Base-by-base conservation (phyloP, 2,888 invertebrate species). In the Erebia epiphron region DNA sequence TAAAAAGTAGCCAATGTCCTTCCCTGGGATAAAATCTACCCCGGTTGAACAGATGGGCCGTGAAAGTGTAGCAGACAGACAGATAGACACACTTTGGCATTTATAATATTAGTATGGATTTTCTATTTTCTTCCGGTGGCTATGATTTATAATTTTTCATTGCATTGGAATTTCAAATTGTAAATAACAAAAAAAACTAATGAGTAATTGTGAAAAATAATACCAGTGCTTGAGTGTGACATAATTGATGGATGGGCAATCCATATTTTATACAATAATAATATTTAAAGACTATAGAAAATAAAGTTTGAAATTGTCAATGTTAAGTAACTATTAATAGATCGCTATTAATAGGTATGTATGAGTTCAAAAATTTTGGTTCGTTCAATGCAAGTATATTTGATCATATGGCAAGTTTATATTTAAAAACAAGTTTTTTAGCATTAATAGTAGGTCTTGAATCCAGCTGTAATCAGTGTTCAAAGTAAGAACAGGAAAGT, bases 391-490 rank as follows among this genome's bases (percentile, higher is more conserved):
- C n/a, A 52, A 64, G 43, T 16, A 41, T 10, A 16, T 63, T 63
- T 52, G 52, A 11, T 52, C 35, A 2, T 52, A n/a, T 50, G 49
- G 62, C 62, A 63, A 16, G 26, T 35, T 63, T 35, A 63, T 35
- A 63, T n/a, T n/a, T 62, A 16, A 35, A 64, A 50, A 86, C 86
- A 87, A 86, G 79, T 88, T 90, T 88, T 83, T 88, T 91, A 91
- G 92, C 90, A 86, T 87, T 91, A 92, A 91, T 85, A 76, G 86
- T 92, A 92, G 92, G 86, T 86, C 90, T 91, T 90, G 83, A 91
- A 91, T 90, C 82, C 89, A 86, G 90, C 91, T 92, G 91, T 92
- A 46, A 13, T 46, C 13, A 2, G 46, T 13, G 46, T 46, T 46
- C 11, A 46, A 11, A 11, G 11, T 46, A 46, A 46, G 46, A 46